Evolutionary conservation across 2,888 invertebrate genomes (phyloP).

Genomic region (Steinernema carpocapsae): DNA sequence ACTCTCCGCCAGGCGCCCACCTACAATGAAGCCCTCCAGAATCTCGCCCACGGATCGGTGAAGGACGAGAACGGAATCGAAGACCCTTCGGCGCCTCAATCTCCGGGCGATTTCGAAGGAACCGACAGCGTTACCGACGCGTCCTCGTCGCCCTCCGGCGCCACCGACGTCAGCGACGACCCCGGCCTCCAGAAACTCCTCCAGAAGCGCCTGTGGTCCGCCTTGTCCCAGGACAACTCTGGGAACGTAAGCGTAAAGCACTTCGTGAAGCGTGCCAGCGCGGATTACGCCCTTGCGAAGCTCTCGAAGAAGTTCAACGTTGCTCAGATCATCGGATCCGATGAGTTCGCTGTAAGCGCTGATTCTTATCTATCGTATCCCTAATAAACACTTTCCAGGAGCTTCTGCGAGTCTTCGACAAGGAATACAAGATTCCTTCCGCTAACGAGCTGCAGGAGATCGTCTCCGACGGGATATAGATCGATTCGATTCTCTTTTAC

Average conservation of each 20-base stretch:
- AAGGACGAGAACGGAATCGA: constrained; percentile 18
- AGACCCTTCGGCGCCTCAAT: constrained; percentile 10
- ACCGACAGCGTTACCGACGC: constrained; percentile 27
- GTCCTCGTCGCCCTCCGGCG: constrained; percentile 25
- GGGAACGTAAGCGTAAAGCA: constrained; percentile 27
- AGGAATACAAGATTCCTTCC: constrained; percentile 26
- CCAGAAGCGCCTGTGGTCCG: constrained; percentile 28
- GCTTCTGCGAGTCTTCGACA: constrained; percentile 21
- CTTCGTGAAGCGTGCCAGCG: constrained; percentile 20
- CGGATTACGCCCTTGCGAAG: constrained; percentile 21
- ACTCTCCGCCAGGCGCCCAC: not conserved
- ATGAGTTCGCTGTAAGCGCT: constrained; percentile 12
- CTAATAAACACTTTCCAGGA: not conserved
- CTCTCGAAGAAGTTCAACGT: constrained; percentile 23
- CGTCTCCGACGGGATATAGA: constrained; percentile 22
- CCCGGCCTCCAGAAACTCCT: constrained; percentile 21
- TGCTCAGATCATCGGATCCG: constrained; percentile 16
- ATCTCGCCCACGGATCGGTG: constrained; percentile 1
- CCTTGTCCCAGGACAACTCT: constrained; percentile 13
- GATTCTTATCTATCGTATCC: not conserved
- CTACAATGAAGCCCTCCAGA: constrained; percentile 25
- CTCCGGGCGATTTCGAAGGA: constrained; percentile 4
- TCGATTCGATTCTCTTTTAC: constrained; percentile 26
- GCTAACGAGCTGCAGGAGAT: constrained; percentile 22
- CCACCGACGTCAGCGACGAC: constrained; percentile 27